Evolutionary conservation across 2,797 vertebrate species (phyloP), one percentile per base, ranked within the genome.

Genomic region (Rhynchotus rufescens): DNA sequence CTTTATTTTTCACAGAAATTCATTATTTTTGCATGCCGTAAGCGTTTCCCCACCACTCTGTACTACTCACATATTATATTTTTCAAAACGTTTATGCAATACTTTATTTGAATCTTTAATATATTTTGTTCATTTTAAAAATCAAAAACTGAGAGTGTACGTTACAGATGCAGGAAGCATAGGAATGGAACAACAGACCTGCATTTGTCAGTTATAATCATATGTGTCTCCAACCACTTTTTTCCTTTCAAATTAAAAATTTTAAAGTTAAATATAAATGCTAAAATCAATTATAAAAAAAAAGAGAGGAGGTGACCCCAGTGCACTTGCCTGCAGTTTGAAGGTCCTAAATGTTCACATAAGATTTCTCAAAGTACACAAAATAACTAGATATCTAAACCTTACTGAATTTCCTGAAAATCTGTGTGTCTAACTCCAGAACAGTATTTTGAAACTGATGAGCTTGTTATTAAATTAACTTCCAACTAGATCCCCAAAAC

Each of bases 91-190:
- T 84, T 95, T 94, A 90, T 87, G 75, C 68, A 92, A 92, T 78
- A 59, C 9, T 42, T 59, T 72, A 88, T 93, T 95, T 94, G 73
- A 21, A 49, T 23, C 47, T 92, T 90, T 94, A 94, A 86, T 86
- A 69, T 47, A 45, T 75, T 95, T 90, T 94, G 81, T 82, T 92
- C 94, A 75, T 90, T 94, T 93, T 56, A 90, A 86, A 95, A 93
- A 65, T 4, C 59, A 86, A 80, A 79, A 91, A 84, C 92, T 94
- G 79, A 94, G 73, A 62, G 72, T 34, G 86, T 84, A 95, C 21
- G 87, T 95, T 94, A 92, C 65, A 2, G 69, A 92, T 78, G 90
- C 75, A 93, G 88, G 95, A 95, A 88, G 71, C 65, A 76, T 3
- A 80, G 42, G 32, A 93, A 94, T 74, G 52, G 74, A 91, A 87